Conservation (phyloP, 2,797 vertebrate genomes). For the Sebastes baramenuke region DNA sequence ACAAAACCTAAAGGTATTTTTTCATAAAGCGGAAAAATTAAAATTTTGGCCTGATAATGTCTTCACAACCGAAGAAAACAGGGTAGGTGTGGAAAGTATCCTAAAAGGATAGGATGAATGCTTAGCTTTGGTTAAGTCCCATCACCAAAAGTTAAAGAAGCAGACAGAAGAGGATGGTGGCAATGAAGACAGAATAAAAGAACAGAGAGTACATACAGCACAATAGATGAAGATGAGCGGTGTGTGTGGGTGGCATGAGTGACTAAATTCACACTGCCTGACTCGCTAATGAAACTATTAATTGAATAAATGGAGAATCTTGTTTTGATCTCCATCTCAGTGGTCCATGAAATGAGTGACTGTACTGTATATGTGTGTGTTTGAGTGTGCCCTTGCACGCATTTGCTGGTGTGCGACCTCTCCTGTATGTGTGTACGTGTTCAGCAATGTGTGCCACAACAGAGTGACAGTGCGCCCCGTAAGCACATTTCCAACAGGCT, state of each 20-base stretch:
- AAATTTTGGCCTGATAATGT: no score
- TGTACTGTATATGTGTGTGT: conserved; percentile 13
- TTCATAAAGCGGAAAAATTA: no score
- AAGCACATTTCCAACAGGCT: conserved; percentile 85
- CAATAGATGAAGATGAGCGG: conserved; percentile 13
- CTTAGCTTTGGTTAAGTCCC: not conserved
- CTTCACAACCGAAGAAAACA: no score
- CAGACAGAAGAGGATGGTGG: not conserved
- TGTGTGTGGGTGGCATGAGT: conserved; percentile 29
- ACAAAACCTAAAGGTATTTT: no score
- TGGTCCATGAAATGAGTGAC: conserved; percentile 78
- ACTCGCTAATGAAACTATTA: conserved; percentile 76
- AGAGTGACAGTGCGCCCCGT: conserved; percentile 78
- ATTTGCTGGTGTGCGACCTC: conserved; percentile 19
- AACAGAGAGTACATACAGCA: not conserved
- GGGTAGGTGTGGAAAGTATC: no score
- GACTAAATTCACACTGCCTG: conserved; percentile 53
- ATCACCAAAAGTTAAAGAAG: not conserved
- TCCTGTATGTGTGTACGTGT: conserved; percentile 21
- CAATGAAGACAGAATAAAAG: not conserved
- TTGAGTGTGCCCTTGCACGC: conserved; percentile 21
- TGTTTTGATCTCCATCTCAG: conserved; percentile 74
- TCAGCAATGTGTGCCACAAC: conserved; percentile 65
- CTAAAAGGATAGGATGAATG: no score
- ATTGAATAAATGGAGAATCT: conserved; percentile 74